Evolutionary conservation across 2,797 vertebrate genomes (phyloP), one percentile per base, ranked within the genome.

Genomic region (Orestias chungarensis): DNA sequence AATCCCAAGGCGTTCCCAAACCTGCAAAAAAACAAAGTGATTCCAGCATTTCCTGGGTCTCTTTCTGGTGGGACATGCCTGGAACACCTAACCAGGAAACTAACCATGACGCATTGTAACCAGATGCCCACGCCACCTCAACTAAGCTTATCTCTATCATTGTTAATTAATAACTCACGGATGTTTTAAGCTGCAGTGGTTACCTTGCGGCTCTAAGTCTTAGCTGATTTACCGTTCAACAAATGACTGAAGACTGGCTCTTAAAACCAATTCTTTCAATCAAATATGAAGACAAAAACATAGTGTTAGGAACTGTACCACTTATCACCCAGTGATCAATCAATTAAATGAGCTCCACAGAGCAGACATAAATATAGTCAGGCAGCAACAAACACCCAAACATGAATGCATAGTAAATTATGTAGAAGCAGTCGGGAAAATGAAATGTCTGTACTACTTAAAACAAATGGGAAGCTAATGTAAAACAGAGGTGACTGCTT

Each of bases 201-300:
- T 25, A 50, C 4, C 15, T 43, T 3, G 42, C 42, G 11, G 42
- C 42, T 43, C 42, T 43, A 43, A 43, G 10, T 11, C 10, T 50
- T 52, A 52, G 11, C 11, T 52, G n/a, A n/a, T n/a, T n/a, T n/a
- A n/a, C n/a, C n/a, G 50, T 52, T 25, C 10, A 52, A 52, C 25
- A 52, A 27, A 1, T 52, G 50, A 52, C 11, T 6, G 42, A 43
- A 14, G 2, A 43, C 42, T 43, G 10, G 10, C 10, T 43, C 42
- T 43, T 14, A 43, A 43, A 43, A 47, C 46, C 18, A 20, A 20
- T 18, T 47, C 20, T 0, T 23, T 40, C 61, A 4, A 75, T 67
- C 69, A 65, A 42, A 68, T 75, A 67, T 80, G 40, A 69, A 68
- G 59, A 33, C 73, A 43, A n/a, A n/a, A n/a, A n/a, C n/a, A n/a